Conservation (phyloP, 2,797 vertebrate species). For the Limnodromus scolopaceus region DNA sequence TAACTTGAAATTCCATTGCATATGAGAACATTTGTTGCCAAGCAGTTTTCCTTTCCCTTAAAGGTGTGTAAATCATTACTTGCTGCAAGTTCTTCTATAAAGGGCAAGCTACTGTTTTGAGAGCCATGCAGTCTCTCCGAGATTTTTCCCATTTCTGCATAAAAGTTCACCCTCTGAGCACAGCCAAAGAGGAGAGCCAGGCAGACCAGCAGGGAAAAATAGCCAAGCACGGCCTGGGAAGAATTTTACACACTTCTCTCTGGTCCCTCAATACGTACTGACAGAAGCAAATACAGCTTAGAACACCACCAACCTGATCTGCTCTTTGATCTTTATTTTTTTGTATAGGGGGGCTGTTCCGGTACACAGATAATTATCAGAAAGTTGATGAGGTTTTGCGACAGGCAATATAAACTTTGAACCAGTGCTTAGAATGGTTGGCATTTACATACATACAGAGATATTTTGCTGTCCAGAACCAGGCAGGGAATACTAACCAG, state of each 20-base stretch:
- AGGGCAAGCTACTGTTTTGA: not conserved
- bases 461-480: not conserved
- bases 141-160: not conserved
- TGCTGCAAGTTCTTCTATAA: not conserved
- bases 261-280: not conserved
- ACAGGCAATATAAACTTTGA: not conserved
- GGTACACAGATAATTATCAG: not conserved
- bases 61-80: not conserved
- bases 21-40: not conserved
- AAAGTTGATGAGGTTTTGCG: not conserved
- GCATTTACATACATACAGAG: not conserved
- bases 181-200: not conserved
- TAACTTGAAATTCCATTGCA: not conserved
- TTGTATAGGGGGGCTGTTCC: not conserved
- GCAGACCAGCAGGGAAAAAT: not conserved
- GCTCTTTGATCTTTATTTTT: not conserved
- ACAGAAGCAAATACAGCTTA: not conserved
- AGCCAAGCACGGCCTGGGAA: not conserved
- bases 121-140: rapidly evolving
- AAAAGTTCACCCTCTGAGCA: not conserved
- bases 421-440: not conserved
- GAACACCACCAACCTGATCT: not conserved
- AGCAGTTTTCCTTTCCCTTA: not conserved
- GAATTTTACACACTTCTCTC: not conserved
- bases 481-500: not conserved